These are phyloP conservation scores for Elegia similella DNA, from an alignment of 2,888 invertebrate species.

Conservation along the genomic window DNA sequence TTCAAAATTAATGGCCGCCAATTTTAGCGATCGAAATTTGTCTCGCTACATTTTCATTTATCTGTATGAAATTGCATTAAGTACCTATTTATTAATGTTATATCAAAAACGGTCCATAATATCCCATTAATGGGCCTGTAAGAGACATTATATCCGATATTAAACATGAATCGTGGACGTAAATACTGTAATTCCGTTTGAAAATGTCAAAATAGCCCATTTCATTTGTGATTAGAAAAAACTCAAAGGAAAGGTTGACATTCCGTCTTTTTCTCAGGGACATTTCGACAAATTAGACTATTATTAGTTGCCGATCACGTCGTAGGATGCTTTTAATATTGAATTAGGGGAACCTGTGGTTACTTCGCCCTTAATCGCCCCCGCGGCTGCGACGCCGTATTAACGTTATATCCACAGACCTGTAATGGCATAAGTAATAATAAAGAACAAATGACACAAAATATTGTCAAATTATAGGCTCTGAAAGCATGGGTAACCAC, in stretches of 20 bases:
- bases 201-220: constrained; percentile 56
- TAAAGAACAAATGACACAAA: constrained; percentile 81
- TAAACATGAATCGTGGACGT: constrained; percentile 43
- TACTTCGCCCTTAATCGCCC: constrained; percentile 76
- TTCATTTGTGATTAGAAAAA: constrained; percentile 59
- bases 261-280: constrained; percentile 79
- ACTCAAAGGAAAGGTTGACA: constrained; percentile 68
- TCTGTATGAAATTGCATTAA: constrained; percentile 11
- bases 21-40: constrained; percentile 16
- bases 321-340: constrained; percentile 81
- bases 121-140: constrained; percentile 40
- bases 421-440: constrained; percentile 80
- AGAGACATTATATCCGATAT: constrained; percentile 39
- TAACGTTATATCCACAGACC: constrained; percentile 75
- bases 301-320: constrained; percentile 80
- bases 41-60: constrained; percentile 17
- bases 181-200: constrained; percentile 56
- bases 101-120: constrained; percentile 38
- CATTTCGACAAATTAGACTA: constrained; percentile 78
- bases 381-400: constrained; percentile 64
- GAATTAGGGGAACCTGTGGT: constrained; percentile 80
- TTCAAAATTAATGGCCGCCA: constrained; percentile 14
- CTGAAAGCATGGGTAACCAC: constrained; percentile 79
- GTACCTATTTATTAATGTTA: constrained; percentile 16
- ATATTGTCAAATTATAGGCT: constrained; percentile 82